Conservation (phyloP, 1,140 invertebrate genomes). For the Temnothorax curvispinosus region DNA sequence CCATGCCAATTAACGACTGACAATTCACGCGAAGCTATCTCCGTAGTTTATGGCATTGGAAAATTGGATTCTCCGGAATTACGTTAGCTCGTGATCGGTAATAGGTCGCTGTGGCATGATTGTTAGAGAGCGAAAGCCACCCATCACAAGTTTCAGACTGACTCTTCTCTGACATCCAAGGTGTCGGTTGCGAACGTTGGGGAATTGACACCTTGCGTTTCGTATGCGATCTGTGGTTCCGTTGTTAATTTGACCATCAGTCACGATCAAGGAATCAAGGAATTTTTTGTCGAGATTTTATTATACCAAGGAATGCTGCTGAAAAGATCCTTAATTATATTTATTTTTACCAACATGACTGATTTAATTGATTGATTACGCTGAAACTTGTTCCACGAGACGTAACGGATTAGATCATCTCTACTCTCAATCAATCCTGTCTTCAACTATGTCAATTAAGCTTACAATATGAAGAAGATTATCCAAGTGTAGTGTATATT, state of each 20-base stretch:
- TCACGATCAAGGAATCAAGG: not conserved
- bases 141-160: not conserved
- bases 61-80: conserved; percentile 40
- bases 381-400: not conserved
- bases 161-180: not conserved
- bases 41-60: conserved; percentile 2
- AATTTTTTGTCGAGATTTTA: not conserved
- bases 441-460: conserved; percentile 21
- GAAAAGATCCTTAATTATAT: not conserved
- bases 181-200: not conserved
- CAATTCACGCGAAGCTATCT: conserved; percentile 52
- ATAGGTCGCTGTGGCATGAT: not conserved
- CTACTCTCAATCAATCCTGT: conserved; percentile 4
- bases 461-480: not conserved
- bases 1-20: conserved; percentile 33
- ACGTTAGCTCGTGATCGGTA: conserved; percentile 29
- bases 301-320: not conserved
- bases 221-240: not conserved
- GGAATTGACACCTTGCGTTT: not conserved
- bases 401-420: conserved; percentile 17
- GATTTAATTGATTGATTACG: conserved; percentile 8
- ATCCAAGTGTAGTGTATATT: not conserved
- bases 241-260: not conserved
- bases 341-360: not conserved
- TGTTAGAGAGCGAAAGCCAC: conserved; percentile 12